These are phyloP conservation scores for Mixornis gularis DNA, from an alignment of 2,113 vertebrate species.

Conservation along the genomic window DNA sequence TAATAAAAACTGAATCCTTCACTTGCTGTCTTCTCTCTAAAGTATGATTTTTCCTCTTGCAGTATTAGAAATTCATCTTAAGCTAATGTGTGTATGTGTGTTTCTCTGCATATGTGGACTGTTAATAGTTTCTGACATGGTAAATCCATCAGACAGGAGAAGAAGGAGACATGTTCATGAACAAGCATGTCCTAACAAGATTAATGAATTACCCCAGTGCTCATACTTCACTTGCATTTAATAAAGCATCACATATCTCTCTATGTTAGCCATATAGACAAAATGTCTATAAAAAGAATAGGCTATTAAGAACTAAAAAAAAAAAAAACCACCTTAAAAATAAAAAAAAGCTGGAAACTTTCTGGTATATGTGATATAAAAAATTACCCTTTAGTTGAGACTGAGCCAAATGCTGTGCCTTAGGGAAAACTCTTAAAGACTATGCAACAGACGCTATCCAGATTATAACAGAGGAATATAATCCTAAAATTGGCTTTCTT, in stretches of 20 bases:
- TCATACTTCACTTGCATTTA: background rate
- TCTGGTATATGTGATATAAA: background rate
- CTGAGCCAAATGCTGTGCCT: background rate
- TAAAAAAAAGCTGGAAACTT: background rate
- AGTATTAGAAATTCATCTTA: background rate
- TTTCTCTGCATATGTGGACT: background rate
- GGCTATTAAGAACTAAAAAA: background rate
- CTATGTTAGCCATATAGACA: background rate
- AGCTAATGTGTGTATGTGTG: background rate
- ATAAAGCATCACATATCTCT: background rate
- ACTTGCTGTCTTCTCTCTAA: background rate
- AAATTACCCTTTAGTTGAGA: background rate
- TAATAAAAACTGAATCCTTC: background rate
- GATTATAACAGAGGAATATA: background rate
- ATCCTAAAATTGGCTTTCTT: background rate
- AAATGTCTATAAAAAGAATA: background rate
- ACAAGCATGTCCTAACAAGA: background rate
- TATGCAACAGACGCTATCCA: accelerated
- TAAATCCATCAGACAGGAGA: background rate
- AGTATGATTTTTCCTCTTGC: background rate
- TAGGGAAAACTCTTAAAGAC: background rate
- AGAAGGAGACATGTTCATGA: background rate
- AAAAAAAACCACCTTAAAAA: too few relatives aligned
- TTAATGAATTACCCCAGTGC: background rate
- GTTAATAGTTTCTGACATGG: background rate